Conservation (phyloP, 2,113 vertebrate genomes). For the Ochotona curzoniae region DNA sequence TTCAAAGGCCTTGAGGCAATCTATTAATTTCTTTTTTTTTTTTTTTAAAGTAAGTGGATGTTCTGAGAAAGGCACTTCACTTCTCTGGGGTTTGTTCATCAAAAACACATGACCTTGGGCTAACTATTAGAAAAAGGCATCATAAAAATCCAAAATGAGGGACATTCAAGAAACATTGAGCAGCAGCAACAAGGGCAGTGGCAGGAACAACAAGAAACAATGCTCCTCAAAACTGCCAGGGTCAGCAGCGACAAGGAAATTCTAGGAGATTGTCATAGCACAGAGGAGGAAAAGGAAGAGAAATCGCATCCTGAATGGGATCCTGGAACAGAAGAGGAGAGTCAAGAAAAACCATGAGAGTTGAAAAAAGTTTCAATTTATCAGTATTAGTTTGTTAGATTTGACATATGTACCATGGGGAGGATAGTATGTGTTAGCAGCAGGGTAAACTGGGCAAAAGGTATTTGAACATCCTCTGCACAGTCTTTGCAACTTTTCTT, state of each 20-base stretch:
- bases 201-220: not conserved
- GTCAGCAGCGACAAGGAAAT: not conserved
- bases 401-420: not conserved
- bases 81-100: not conserved
- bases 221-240: not conserved
- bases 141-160: conserved; percentile 21
- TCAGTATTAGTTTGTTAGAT: not conserved
- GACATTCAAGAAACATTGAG: not conserved
- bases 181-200: not conserved
- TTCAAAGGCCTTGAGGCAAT: conserved; percentile 36
- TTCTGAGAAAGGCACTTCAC: conserved; percentile 17
- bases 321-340: not conserved
- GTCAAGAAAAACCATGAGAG: not conserved
- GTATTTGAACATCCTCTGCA: not conserved
- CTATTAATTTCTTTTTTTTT: conserved; percentile 53
- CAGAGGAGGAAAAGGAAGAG: not conserved
- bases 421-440: not conserved
- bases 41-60: conserved; percentile 17
- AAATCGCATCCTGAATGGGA: not conserved
- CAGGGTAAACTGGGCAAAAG: not conserved
- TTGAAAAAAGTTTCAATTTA: not conserved
- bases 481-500: not conserved
- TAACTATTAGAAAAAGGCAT: conserved; percentile 1
- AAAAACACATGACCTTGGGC: not conserved
- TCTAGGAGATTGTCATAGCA: not conserved